These are phyloP conservation scores for Salarias fasciatus DNA, from an alignment of 2,797 vertebrate species.

Conservation along the genomic window DNA sequence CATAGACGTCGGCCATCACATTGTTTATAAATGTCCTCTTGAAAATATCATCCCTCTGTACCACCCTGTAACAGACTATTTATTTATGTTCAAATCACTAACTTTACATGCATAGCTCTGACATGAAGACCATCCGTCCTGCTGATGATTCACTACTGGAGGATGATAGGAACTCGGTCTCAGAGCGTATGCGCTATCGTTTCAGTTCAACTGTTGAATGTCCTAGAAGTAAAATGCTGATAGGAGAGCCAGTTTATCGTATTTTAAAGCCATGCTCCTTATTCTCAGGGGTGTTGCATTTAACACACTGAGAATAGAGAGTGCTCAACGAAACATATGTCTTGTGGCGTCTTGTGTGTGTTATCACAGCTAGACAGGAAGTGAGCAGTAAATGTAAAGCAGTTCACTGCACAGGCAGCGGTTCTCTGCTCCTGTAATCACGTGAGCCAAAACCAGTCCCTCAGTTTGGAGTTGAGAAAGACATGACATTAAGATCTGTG, in stretches of 20 bases:
- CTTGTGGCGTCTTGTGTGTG: slow-evolving; percentile 47
- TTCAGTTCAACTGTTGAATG: too few species aligned
- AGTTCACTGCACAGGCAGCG: too few species aligned
- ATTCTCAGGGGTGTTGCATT: slow-evolving; percentile 26
- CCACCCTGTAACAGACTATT: slow-evolving; percentile 9
- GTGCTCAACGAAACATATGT: slow-evolving; percentile 37
- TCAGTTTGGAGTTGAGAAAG: too few species aligned
- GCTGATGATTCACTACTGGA: slow-evolving; percentile 43
- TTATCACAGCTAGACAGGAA: too few species aligned
- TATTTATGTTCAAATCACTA: slow-evolving; percentile 47
- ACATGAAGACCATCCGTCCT: slow-evolving; percentile 39
- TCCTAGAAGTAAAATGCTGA: slow-evolving; percentile 2
- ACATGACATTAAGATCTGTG: too few species aligned
- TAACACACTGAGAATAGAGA: slow-evolving; percentile 11
- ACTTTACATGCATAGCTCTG: slow-evolving; percentile 46
- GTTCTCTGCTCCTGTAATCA: too few species aligned
- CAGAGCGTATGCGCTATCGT: not conserved
- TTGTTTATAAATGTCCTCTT: slow-evolving; percentile 30
- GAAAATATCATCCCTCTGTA: slow-evolving; percentile 19
- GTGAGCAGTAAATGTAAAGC: too few species aligned
- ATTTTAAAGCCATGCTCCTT: slow-evolving; percentile 23
- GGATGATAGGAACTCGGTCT: slow-evolving; percentile 15
- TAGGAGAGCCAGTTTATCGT: slow-evolving; percentile 33
- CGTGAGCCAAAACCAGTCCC: too few species aligned
- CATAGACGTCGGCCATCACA: slow-evolving; percentile 1